Base-by-base conservation (phyloP, 2,797 vertebrate genomes). In the Takifugu rubripes region DNA sequence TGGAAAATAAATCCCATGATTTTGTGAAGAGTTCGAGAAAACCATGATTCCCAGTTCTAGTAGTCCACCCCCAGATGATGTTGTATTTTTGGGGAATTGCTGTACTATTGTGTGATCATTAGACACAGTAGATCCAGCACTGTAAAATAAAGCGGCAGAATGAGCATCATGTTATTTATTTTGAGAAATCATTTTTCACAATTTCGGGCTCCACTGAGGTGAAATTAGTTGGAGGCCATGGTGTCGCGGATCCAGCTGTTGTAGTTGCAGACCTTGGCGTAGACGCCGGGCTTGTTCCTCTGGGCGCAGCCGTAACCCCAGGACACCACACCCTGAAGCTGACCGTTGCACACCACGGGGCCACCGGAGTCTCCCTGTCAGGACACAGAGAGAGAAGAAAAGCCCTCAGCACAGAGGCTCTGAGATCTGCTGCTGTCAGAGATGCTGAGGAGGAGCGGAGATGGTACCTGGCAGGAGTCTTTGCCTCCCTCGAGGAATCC, bases 391-490 rank as follows among this genome's bases (percentile, higher is more conserved):
- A 1, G 7, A 29, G 27, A 29, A 21, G 21, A 21, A 21, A 21
- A 21, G 21, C 21, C 21, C 21, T 21, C 21, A 21, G 21, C 21
- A 21, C 27, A 59, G 21, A 44, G 44, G 25, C 3, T 36, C 9
- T 2, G 29, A 31, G 9, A 31, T 8, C 29, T 31, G 29, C 3
- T 36, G 12, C 12, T 3, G 3, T 10, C 12, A 11, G 7, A 36
- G 12, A 12, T 36, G 11, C 33, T 36, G 11, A 11, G 12, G 26
- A 50, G 5, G 17, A 29, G 10, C 62, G 46, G 1, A 25, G 21
- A 25, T 58, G 15, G 44, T 84, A 96, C 92, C 92, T 94, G 93
- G 87, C 94, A 95, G 55, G 92, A 93, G 68, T 95, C 93, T 81
- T 93, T 94, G 71, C 92, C 93, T 72, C 93, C 94, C 57, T 92